These are phyloP conservation scores for Cryptocephalus primarius DNA, from an alignment of 2,888 invertebrate genomes.

Conservation along the genomic window DNA sequence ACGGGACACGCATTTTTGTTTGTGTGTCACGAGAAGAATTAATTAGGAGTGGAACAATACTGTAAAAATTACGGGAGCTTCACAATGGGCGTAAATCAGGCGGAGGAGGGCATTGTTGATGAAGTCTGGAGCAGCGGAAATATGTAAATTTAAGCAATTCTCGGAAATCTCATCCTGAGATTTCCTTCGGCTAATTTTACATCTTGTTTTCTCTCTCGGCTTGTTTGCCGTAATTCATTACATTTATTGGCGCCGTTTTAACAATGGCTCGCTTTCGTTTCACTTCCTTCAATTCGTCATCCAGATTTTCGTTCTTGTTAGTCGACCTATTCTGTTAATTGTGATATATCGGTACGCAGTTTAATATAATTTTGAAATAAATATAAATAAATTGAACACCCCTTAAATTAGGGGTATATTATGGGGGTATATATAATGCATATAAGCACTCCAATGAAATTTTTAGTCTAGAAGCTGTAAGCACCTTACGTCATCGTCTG, in stretches of 20 bases:
- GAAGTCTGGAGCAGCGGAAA: slow-evolving; percentile 10
- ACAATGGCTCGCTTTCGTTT: not conserved
- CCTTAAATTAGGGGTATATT: too few relatives aligned
- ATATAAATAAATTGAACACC: too few relatives aligned
- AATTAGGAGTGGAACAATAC: slow-evolving; percentile 2
- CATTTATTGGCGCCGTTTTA: slow-evolving; percentile 7
- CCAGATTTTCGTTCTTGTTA: too few relatives aligned
- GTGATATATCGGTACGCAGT: too few relatives aligned
- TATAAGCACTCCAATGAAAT: too few relatives aligned
- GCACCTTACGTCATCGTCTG: too few relatives aligned
- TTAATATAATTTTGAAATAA: too few relatives aligned
- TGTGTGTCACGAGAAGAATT: too few relatives aligned
- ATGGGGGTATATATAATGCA: too few relatives aligned
- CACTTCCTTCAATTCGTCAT: not conserved
- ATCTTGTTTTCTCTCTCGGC: slow-evolving; percentile 16
- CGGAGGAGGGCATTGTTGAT: slow-evolving; percentile 15
- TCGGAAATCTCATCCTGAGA: slow-evolving; percentile 16
- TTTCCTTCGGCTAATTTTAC: slow-evolving; percentile 19
- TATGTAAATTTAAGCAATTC: slow-evolving; percentile 19
- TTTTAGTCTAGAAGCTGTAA: too few relatives aligned
- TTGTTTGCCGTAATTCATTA: slow-evolving; percentile 10
- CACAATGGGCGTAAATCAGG: slow-evolving; percentile 14
- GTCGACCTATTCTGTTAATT: too few relatives aligned
- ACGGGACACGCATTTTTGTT: too few relatives aligned
- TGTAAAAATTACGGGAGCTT: slow-evolving; percentile 6